These are phyloP conservation scores for Leptoclinus maculatus DNA, from an alignment of 2,797 vertebrate species.

Conservation along the genomic window DNA sequence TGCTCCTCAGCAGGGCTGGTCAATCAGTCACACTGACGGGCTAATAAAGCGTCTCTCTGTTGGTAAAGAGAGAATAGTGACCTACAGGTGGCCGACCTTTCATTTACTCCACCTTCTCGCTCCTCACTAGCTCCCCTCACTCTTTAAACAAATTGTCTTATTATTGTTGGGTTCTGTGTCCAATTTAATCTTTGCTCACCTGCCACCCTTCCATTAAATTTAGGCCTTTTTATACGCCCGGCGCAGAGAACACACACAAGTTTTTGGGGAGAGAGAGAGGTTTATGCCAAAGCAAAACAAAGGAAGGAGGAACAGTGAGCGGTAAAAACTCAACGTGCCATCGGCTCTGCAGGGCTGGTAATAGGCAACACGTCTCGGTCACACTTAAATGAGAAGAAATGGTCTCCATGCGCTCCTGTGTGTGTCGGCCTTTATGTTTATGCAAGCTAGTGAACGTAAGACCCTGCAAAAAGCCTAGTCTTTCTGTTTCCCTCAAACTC, in stretches of 20 bases:
- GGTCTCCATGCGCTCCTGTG: conserved; percentile 1
- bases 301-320: conserved; percentile 27
- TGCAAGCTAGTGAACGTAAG: background rate
- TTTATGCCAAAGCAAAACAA: conserved; percentile 22
- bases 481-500: background rate
- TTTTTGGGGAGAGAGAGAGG: background rate
- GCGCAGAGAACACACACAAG: background rate
- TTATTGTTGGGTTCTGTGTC: conserved; percentile 35
- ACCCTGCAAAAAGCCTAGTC: background rate
- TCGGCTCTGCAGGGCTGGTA: conserved; percentile 28
- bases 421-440: conserved; percentile 23
- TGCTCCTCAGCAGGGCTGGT: conserved; percentile 42
- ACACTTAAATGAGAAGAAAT: conserved; percentile 42
- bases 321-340: conserved; percentile 26
- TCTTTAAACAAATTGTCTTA: conserved; percentile 29
- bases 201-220: conserved; percentile 27
- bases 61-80: conserved; percentile 49
- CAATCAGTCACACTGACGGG: conserved; percentile 69
- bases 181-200: conserved; percentile 43
- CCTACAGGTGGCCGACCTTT: conserved; percentile 52
- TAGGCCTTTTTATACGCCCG: conserved; percentile 12
- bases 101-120: conserved; percentile 31
- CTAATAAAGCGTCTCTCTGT: conserved; percentile 63
- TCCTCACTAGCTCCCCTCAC: conserved; percentile 8
- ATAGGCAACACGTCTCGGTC: conserved; percentile 35